Conservation (phyloP, 1,140 invertebrate genomes). For the Eulimnadia texana region DNA sequence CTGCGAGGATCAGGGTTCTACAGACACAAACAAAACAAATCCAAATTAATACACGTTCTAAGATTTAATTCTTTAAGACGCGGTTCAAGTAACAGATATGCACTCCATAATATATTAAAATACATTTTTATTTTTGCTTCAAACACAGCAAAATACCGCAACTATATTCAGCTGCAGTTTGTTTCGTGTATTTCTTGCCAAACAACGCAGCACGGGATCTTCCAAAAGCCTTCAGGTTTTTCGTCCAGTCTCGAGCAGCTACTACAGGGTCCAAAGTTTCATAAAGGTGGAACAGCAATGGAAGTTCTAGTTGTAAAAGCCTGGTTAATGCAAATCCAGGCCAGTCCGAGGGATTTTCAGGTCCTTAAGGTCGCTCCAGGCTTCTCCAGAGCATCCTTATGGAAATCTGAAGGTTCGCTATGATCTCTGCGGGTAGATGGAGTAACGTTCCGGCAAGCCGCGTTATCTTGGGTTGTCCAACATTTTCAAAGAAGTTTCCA, state of each 20-base stretch:
- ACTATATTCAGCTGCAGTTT: not conserved
- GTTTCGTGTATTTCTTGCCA: not conserved
- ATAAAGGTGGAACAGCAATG: too few species aligned
- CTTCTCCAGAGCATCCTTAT: too few species aligned
- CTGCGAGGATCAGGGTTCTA: conserved; percentile 84
- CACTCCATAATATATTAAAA: not conserved
- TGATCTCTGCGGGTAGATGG: too few species aligned
- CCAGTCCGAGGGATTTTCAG: not conserved
- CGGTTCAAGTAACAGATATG: not conserved
- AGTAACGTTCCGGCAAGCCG: too few species aligned
- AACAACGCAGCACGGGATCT: not conserved
- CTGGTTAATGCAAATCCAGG: not conserved
- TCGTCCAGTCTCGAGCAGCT: not conserved
- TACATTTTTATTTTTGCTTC: not conserved
- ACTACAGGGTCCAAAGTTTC: not conserved
- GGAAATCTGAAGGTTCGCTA: too few species aligned
- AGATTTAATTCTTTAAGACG: not conserved
- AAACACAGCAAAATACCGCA: not conserved
- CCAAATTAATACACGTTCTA: not conserved
- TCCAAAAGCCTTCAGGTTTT: too few species aligned
- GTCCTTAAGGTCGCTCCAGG: not conserved
- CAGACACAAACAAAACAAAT: conserved; percentile 22
- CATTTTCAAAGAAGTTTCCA: not conserved
- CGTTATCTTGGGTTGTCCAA: not conserved
- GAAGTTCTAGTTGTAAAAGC: not conserved